A percentile compares a stretch with the other conserved stretches of the same genome.
Evolutionary conservation across 2,797 vertebrate species (phyloP).

Genomic region (Heterohyrax brucei): DNA sequence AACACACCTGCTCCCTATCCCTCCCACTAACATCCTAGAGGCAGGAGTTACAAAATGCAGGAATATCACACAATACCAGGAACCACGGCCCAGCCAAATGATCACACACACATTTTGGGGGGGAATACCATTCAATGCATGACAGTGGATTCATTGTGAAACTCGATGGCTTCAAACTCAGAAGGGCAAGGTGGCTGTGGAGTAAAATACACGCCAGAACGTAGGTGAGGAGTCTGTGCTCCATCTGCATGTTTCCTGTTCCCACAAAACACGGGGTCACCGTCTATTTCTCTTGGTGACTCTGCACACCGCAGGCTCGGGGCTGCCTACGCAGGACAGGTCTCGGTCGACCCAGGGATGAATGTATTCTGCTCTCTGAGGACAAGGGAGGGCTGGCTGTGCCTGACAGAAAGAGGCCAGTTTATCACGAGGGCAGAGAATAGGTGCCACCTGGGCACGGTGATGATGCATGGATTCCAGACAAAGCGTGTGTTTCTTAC

Average conservation of each 20-base stretch:
- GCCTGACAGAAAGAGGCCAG: constrained; percentile 59
- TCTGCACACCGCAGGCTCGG: not conserved
- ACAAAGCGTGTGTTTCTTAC: rapidly evolving
- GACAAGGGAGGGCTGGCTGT: not conserved
- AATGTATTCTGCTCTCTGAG: constrained; percentile 1
- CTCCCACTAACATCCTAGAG: no score
- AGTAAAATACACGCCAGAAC: not conserved
- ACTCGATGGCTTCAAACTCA: not conserved
- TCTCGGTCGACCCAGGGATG: not conserved
- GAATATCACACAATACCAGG: no score
- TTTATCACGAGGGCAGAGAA: not conserved
- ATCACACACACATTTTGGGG: no score
- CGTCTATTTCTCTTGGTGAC: not conserved
- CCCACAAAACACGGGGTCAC: not conserved
- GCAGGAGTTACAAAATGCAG: no score
- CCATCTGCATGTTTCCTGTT: not conserved
- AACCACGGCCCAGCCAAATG: no score
- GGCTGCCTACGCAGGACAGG: not conserved
- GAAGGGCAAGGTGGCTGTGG: rapidly evolving
- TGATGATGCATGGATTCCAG: not conserved
- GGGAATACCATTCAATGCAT: no score
- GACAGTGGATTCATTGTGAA: not conserved
- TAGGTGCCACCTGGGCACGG: not conserved
- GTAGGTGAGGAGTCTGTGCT: not conserved
- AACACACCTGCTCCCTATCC: no score